Conservation (phyloP, 2,797 vertebrate genomes). For the Pelodytes ibericus region DNA sequence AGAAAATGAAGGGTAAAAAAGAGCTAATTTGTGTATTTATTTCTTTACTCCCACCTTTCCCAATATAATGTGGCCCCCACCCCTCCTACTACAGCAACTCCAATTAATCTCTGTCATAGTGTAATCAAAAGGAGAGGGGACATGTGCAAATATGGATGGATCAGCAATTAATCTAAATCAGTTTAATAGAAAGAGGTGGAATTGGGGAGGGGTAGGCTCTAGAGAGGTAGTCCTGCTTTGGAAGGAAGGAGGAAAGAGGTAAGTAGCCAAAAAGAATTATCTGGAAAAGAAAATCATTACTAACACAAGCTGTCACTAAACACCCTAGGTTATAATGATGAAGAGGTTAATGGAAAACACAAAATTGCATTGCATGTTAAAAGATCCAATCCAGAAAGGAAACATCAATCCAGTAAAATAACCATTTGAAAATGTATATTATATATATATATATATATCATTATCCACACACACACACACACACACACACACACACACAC, state of each 20-base stretch:
- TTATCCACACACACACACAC: too few species aligned
- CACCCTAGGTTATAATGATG: background rate
- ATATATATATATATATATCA: too few species aligned
- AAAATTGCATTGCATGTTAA: background rate
- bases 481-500: too few species aligned
- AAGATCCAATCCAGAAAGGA: too few species aligned
- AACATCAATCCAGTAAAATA: too few species aligned
- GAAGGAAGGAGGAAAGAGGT: slow-evolving; percentile 11
- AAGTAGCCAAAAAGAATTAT: slow-evolving; percentile 11
- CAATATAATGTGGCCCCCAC: slow-evolving; percentile 45
- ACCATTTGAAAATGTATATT: too few species aligned
- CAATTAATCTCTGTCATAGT: slow-evolving; percentile 82
- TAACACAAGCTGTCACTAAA: background rate
- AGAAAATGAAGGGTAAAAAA: slow-evolving; percentile 40
- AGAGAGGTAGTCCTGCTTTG: slow-evolving; percentile 26
- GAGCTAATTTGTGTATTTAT: slow-evolving; percentile 54
- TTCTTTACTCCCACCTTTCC: slow-evolving; percentile 37
- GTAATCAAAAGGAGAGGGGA: slow-evolving; percentile 76
- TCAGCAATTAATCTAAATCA: slow-evolving; percentile 82
- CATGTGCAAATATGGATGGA: slow-evolving; percentile 75
- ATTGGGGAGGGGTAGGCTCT: slow-evolving; percentile 55
- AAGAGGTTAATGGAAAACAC: background rate
- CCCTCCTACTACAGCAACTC: slow-evolving; percentile 67
- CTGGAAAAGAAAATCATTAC: slow-evolving; percentile 12
- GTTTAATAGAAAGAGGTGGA: slow-evolving; percentile 73